Percentiles rank a stretch among this genome's conserved stretches.
Conservation (phyloP, 2,888 invertebrate species). For the Orchesellides sinensis region DNA sequence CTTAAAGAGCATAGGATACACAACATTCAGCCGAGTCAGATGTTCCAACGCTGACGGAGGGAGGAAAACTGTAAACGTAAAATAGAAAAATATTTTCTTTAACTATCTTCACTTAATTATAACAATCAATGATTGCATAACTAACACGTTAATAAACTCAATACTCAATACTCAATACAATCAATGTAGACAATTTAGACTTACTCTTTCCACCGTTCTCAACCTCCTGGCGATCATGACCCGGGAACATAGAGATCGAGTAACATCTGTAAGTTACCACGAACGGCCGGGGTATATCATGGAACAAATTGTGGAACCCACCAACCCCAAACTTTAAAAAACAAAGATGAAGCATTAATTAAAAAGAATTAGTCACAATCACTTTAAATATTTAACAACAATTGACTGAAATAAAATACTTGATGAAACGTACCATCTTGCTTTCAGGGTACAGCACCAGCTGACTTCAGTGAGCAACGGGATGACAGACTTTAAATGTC, state of each 20-base stretch:
- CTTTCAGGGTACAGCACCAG: too few relatives aligned
- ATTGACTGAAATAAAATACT: too few relatives aligned
- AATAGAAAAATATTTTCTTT: background rate
- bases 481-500: too few relatives aligned
- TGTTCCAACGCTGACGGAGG: slow-evolving; percentile 97
- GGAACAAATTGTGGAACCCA: slow-evolving; percentile 93
- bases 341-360: background rate
- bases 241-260: slow-evolving; percentile 96
- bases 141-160: too few relatives aligned
- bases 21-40: slow-evolving; percentile 94
- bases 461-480: too few relatives aligned
- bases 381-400: too few relatives aligned
- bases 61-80: slow-evolving; percentile 89
- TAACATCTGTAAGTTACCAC: slow-evolving; percentile 92
- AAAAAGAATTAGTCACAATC: too few relatives aligned
- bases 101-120: background rate
- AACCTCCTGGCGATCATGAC: slow-evolving; percentile 94
- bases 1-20: slow-evolving; percentile 99
- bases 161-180: too few relatives aligned
- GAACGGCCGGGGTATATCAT: slow-evolving; percentile 88
- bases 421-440: background rate
- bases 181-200: slow-evolving; percentile 71
- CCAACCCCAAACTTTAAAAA: slow-evolving; percentile 82
- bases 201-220: slow-evolving; percentile 98
- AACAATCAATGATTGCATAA: too few relatives aligned